Evolutionary conservation across 2,113 vertebrate species (phyloP).

Genomic region (Nothobranchius kuhntae): DNA sequence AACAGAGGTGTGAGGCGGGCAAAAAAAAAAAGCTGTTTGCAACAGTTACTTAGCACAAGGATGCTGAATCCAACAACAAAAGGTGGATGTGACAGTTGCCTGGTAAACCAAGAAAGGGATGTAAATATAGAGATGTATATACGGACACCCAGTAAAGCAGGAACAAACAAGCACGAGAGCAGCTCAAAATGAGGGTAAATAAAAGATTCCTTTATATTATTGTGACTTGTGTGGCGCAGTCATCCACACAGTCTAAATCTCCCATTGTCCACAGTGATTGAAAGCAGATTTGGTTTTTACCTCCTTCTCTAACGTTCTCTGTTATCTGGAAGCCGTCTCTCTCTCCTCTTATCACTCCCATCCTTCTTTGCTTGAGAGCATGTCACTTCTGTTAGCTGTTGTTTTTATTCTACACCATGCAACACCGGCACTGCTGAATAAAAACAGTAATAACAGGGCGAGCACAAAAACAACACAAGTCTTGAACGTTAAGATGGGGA

Average conservation of each 20-base stretch:
- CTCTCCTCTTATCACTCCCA: background rate
- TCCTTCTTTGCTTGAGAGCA: background rate
- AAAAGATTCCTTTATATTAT: background rate
- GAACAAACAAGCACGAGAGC: background rate
- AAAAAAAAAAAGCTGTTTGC: background rate
- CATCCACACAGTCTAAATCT: background rate
- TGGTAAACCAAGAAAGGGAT: background rate
- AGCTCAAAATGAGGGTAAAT: background rate
- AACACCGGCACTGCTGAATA: background rate
- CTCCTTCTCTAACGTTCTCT: background rate
- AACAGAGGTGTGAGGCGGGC: background rate
- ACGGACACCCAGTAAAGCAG: too few species aligned
- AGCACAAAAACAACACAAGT: background rate
- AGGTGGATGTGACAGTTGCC: background rate
- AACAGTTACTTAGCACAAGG: background rate
- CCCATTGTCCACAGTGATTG: background rate
- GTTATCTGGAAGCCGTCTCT: background rate
- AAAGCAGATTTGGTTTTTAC: conserved; percentile 1
- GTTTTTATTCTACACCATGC: conserved; percentile 2
- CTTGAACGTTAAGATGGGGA: background rate
- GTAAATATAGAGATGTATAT: background rate
- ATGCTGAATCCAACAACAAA: background rate
- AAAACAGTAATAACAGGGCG: background rate
- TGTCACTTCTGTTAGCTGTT: background rate
- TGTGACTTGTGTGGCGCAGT: background rate